Conservation (phyloP, 1,140 invertebrate genomes). For the Drosophila fuyamai region DNA sequence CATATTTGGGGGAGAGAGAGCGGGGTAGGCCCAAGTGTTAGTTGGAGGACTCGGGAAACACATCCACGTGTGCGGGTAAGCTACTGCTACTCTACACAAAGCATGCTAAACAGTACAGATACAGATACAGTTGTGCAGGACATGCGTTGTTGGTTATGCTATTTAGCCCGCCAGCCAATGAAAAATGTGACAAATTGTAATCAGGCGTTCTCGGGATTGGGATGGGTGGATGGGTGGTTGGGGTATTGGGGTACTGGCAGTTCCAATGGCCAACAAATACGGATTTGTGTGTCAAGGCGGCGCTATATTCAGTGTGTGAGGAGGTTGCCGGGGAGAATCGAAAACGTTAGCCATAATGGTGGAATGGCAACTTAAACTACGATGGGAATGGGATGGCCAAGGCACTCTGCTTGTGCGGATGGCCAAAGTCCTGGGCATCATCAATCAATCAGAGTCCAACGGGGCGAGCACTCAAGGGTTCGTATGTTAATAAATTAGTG, state of each 20-base stretch:
- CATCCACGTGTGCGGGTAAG: not conserved
- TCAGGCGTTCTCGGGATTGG: constrained; percentile 20
- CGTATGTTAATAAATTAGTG: constrained; percentile 69
- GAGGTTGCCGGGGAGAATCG: constrained; percentile 22
- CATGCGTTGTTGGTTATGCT: constrained; percentile 35
- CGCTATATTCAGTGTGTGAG: not conserved
- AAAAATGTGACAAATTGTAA: constrained; percentile 61
- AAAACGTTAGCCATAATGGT: constrained; percentile 42
- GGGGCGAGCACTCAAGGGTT: constrained; percentile 57
- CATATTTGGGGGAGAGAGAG: not conserved
- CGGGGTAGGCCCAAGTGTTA: constrained; percentile 12
- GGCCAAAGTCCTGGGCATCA: constrained; percentile 46
- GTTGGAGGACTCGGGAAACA: not conserved
- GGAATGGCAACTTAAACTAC: constrained; percentile 7
- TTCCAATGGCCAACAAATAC: constrained; percentile 10
- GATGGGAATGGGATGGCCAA: not conserved
- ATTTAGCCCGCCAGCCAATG: constrained; percentile 45
- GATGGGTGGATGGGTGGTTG: not conserved
- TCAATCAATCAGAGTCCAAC: constrained; percentile 72
- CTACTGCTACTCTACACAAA: constrained; percentile 16
- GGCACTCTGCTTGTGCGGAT: not conserved
- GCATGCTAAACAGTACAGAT: constrained; percentile 23
- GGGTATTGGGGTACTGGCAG: not conserved
- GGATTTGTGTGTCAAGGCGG: constrained; percentile 16
- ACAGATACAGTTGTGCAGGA: constrained; percentile 25